Percentiles rank a stretch among this genome's conserved stretches.
These are phyloP conservation scores for Lacerta bilineata DNA, from an alignment of 2,797 vertebrate genomes.

Conservation along the genomic window DNA sequence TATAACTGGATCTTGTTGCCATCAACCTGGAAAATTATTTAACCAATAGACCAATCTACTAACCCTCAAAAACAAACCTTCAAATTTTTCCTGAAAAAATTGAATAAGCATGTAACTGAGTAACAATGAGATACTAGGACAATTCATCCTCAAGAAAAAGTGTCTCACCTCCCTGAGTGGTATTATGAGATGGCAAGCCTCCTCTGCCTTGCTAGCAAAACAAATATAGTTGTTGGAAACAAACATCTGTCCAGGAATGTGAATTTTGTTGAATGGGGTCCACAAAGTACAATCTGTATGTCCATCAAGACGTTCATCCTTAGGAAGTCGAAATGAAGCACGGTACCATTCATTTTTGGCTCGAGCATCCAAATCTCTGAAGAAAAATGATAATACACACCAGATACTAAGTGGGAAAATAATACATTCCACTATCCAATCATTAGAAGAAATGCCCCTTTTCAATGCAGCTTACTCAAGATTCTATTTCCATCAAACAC, in stretches of 20 bases:
- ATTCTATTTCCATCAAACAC: neutral
- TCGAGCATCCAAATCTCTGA: slow-evolving; percentile 93
- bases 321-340: slow-evolving; percentile 89
- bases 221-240: slow-evolving; percentile 99
- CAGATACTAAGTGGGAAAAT: neutral
- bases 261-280: slow-evolving; percentile 95
- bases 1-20: neutral
- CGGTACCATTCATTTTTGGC: slow-evolving; percentile 96
- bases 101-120: neutral
- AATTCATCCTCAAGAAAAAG: slow-evolving; percentile 4
- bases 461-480: neutral
- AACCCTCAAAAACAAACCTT: neutral
- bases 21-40: neutral
- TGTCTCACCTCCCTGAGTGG: slow-evolving; percentile 91
- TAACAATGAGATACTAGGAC: neutral
- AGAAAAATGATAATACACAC: slow-evolving; percentile 30
- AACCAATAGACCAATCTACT: neutral
- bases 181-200: slow-evolving; percentile 94
- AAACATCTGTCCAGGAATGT: slow-evolving; percentile 95
- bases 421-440: neutral
- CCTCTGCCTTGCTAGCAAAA: slow-evolving; percentile 93
- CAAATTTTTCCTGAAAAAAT: neutral
- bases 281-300: slow-evolving; percentile 97
- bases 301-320: slow-evolving; percentile 93
- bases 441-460: neutral